Conservation (phyloP, 2,797 vertebrate genomes). For the Sphenodon punctatus region DNA sequence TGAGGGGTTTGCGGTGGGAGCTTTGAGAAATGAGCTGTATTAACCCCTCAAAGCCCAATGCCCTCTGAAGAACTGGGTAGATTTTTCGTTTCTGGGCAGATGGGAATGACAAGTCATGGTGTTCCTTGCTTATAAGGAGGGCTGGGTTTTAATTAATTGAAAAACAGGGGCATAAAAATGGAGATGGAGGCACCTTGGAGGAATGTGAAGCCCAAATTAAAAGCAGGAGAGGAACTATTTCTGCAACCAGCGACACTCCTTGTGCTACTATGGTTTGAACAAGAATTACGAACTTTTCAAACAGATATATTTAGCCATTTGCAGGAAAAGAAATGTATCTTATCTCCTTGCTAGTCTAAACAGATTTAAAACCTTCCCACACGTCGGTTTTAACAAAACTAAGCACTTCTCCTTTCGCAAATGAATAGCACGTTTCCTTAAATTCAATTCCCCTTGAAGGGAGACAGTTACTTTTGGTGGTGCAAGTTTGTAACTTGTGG, state of each 20-base stretch:
- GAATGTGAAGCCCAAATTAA: too few relatives aligned
- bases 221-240: too few relatives aligned
- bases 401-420: neutral
- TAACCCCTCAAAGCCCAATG: neutral
- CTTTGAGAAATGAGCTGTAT: neutral
- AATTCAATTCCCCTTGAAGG: constrained; percentile 32
- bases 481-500: neutral
- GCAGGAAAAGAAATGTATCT: neutral
- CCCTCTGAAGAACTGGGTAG: too few relatives aligned
- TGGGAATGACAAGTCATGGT: too few relatives aligned
- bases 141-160: too few relatives aligned
- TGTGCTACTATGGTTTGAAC: too few relatives aligned
- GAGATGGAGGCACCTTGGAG: too few relatives aligned
- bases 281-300: too few relatives aligned
- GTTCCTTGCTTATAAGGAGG: too few relatives aligned
- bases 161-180: too few relatives aligned
- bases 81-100: too few relatives aligned
- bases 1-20: neutral
- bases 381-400: neutral
- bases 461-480: neutral
- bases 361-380: neutral
- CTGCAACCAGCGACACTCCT: too few relatives aligned
- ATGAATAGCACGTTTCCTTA: neutral
- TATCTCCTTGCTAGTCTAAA: neutral
- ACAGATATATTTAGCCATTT: neutral